phyloP scores from a whole-genome alignment of 2,888 invertebrate genomes.

The Plebejus argus region DNA sequence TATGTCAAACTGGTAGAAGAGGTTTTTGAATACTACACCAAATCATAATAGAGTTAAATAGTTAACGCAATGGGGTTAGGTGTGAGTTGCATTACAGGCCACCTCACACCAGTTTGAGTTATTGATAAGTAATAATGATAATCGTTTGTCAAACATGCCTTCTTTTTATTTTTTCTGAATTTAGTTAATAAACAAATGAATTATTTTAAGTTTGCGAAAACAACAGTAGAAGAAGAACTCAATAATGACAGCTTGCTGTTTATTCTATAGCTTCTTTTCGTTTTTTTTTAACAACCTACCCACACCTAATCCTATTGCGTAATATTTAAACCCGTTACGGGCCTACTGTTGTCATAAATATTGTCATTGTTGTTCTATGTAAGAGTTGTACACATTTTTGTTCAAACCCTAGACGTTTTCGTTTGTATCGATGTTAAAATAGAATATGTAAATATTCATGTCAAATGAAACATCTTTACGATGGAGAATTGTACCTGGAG shows the following conservation, averaged over 20 bases:
- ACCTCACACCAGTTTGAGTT: neutral
- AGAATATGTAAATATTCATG: neutral
- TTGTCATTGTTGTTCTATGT: constrained; percentile 24
- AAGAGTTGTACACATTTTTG: constrained; percentile 16
- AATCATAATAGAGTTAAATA: constrained; percentile 13
- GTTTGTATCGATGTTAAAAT: constrained; percentile 24
- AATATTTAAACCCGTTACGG: constrained; percentile 9
- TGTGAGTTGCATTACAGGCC: neutral
- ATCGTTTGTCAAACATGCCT: too few relatives aligned
- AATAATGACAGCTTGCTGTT: neutral
- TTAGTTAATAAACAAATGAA: too few relatives aligned
- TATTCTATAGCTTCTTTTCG: too few relatives aligned
- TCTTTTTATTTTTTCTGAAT: too few relatives aligned
- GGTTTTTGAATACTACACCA: constrained; percentile 27
- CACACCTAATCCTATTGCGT: neutral
- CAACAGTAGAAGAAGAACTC: neutral
- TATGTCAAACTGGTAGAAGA: constrained; percentile 26
- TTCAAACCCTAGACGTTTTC: constrained; percentile 16
- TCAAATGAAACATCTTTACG: constrained; percentile 19
- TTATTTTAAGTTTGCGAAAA: neutral
- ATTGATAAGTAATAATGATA: too few relatives aligned
- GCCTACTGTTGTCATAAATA: constrained; percentile 27
- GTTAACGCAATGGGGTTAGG: neutral
- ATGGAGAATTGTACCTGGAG: neutral
- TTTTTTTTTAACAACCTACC: neutral